Percentiles rank a stretch among this genome's conserved stretches.
phyloP scores from a whole-genome alignment of 2,888 invertebrate species.

The Phyllotreta striolata region DNA sequence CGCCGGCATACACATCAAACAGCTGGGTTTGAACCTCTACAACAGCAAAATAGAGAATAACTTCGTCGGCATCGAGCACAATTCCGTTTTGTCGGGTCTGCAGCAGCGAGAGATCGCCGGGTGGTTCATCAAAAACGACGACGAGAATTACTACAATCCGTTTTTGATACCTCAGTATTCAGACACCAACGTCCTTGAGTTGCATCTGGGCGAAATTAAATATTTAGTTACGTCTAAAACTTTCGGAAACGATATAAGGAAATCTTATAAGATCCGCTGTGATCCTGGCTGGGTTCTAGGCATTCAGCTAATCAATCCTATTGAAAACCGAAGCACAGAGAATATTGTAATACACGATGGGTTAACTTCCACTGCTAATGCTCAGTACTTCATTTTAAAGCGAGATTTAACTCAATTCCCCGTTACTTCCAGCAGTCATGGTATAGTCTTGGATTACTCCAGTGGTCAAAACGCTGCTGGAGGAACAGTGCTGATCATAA shows the following conservation, averaged over 20 bases:
- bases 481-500: slow-evolving; percentile 81
- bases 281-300: slow-evolving; percentile 87
- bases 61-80: slow-evolving; percentile 89
- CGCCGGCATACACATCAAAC: slow-evolving; percentile 89
- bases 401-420: slow-evolving; percentile 91
- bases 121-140: slow-evolving; percentile 82
- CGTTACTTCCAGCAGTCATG: slow-evolving; percentile 83
- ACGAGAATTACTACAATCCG: slow-evolving; percentile 78
- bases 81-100: slow-evolving; percentile 83
- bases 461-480: slow-evolving; percentile 83
- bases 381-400: slow-evolving; percentile 79
- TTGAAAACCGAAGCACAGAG: slow-evolving; percentile 88
- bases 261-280: slow-evolving; percentile 72
- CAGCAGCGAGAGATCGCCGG: slow-evolving; percentile 92
- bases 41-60: slow-evolving; percentile 86
- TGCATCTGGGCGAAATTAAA: slow-evolving; percentile 71
- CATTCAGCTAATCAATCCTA: slow-evolving; percentile 89
- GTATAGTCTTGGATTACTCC: slow-evolving; percentile 78
- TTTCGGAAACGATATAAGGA: slow-evolving; percentile 65
- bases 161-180: slow-evolving; percentile 72
- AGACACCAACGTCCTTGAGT: slow-evolving; percentile 57
- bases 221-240: slow-evolving; percentile 79
- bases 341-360: slow-evolving; percentile 81
- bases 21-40: slow-evolving; percentile 82
- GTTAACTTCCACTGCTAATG: slow-evolving; percentile 70